phyloP scores from a whole-genome alignment of 1,140 invertebrate genomes.

The Pseudomyrmex sp. region DNA sequence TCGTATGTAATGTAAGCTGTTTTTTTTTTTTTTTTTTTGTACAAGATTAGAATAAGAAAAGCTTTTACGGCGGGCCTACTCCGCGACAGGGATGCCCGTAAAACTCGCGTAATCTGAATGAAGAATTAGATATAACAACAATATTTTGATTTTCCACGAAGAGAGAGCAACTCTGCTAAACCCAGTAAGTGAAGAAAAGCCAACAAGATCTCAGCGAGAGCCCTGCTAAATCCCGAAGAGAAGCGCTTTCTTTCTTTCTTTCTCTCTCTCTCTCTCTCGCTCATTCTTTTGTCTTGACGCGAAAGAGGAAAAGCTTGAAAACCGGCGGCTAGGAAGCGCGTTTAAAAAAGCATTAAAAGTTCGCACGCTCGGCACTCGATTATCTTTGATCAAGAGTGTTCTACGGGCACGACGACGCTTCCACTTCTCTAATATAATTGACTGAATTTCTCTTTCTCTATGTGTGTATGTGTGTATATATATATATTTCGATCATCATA shows the following conservation, averaged over 20 bases:
- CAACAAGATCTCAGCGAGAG: constrained; percentile 7
- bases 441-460: constrained; percentile 71
- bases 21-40: background rate
- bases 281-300: constrained; percentile 13
- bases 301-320: constrained; percentile 41
- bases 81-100: constrained; percentile 28
- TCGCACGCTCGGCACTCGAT: constrained; percentile 67
- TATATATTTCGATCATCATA: too few species aligned
- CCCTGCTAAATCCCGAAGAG: constrained; percentile 29
- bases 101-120: constrained; percentile 51
- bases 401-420: constrained; percentile 72
- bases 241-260: background rate
- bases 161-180: constrained; percentile 15
- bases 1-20: background rate
- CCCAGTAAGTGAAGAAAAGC: constrained; percentile 30
- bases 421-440: constrained; percentile 81
- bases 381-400: constrained; percentile 57
- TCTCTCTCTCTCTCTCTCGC: background rate
- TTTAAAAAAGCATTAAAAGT: constrained; percentile 73
- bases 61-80: constrained; percentile 17
- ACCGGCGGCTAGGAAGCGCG: constrained; percentile 73
- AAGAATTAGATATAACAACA: constrained; percentile 50
- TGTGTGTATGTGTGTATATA: constrained; percentile 9
- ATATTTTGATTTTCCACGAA: constrained; percentile 50
- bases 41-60: constrained; percentile 54